Percentiles rank a stretch among this genome's conserved stretches.
These are phyloP conservation scores for Aphidius ervi DNA, from an alignment of 1,140 invertebrate species.

Conservation along the genomic window DNA sequence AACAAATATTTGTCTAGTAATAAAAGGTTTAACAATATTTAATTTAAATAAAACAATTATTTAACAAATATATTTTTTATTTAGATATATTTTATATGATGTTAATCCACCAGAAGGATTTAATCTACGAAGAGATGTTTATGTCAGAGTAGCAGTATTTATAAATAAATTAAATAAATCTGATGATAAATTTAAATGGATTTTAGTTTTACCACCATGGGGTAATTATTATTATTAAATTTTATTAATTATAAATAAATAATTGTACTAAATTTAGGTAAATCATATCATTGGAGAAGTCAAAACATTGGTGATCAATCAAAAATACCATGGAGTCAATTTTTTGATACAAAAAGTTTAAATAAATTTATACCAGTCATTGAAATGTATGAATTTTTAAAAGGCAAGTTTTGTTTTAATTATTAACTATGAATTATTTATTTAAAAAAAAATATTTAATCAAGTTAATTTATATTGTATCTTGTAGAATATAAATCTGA, in stretches of 20 bases:
- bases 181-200: conserved; percentile 53
- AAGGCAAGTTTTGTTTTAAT: conserved; percentile 46
- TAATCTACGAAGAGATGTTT: conserved; percentile 93
- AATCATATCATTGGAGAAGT: conserved; percentile 84
- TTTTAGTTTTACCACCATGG: conserved; percentile 87
- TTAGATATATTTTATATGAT: conserved; percentile 81
- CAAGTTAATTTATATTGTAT: conserved; percentile 14
- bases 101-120: conserved; percentile 95
- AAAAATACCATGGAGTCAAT: conserved; percentile 71
- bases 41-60: no score
- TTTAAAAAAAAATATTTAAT: conserved; percentile 17
- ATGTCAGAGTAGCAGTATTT: conserved; percentile 84
- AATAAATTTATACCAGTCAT: conserved; percentile 78
- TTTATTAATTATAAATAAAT: neutral
- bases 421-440: conserved; percentile 18
- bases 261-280: conserved; percentile 28
- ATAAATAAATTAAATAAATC: conserved; percentile 61
- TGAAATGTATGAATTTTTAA: conserved; percentile 81
- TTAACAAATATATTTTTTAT: conserved; percentile 17
- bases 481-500: conserved; percentile 39
- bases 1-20: no score
- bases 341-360: conserved; percentile 84
- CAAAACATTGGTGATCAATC: conserved; percentile 51
- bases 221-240: conserved; percentile 45
- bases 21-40: no score